A percentile compares a stretch with the other conserved stretches of the same genome.
These are phyloP conservation scores for Mareca penelope DNA, from an alignment of 2,797 vertebrate genomes.

Conservation along the genomic window DNA sequence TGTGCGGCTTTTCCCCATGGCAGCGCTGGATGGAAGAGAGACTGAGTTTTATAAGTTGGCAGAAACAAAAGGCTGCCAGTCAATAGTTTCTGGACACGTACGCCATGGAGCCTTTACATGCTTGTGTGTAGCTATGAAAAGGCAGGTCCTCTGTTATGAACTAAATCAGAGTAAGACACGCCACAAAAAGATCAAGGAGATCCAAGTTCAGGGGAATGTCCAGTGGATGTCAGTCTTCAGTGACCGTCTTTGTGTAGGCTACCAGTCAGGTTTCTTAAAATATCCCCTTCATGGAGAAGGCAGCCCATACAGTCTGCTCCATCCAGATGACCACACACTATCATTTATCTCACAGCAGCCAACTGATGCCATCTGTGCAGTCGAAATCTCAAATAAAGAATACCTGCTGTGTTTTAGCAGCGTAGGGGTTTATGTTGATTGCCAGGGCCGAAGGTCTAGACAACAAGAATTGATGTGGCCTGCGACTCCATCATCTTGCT, in stretches of 20 bases:
- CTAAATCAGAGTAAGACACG: slow-evolving; percentile 91
- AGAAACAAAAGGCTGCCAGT: slow-evolving; percentile 95
- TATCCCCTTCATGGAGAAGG: slow-evolving; percentile 89
- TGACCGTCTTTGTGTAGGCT: slow-evolving; percentile 93
- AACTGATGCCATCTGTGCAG: slow-evolving; percentile 91
- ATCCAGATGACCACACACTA: slow-evolving; percentile 93
- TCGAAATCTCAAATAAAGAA: slow-evolving; percentile 97
- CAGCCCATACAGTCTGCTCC: slow-evolving; percentile 86
- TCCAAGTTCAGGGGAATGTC: slow-evolving; percentile 87
- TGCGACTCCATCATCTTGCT: slow-evolving; percentile 89
- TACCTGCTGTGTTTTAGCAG: slow-evolving; percentile 97
- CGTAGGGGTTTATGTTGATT: slow-evolving; percentile 96
- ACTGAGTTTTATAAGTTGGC: slow-evolving; percentile 91
- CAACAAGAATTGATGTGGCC: slow-evolving; percentile 99
- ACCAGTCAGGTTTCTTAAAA: slow-evolving; percentile 91
- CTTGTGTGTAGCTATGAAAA: slow-evolving; percentile 96
- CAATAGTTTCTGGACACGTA: slow-evolving; percentile 87
- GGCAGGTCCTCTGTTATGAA: slow-evolving; percentile 95
- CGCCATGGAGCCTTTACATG: slow-evolving; percentile 88
- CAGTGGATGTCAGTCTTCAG: slow-evolving; percentile 97
- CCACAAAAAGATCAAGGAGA: slow-evolving; percentile 91
- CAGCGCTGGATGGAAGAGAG: slow-evolving; percentile 92
- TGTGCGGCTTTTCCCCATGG: slow-evolving; percentile 90
- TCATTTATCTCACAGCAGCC: slow-evolving; percentile 91
- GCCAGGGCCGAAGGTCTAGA: slow-evolving; percentile 95